These are phyloP conservation scores for Eulemur rufifrons DNA, from an alignment of 2,113 vertebrate species.

Conservation along the genomic window DNA sequence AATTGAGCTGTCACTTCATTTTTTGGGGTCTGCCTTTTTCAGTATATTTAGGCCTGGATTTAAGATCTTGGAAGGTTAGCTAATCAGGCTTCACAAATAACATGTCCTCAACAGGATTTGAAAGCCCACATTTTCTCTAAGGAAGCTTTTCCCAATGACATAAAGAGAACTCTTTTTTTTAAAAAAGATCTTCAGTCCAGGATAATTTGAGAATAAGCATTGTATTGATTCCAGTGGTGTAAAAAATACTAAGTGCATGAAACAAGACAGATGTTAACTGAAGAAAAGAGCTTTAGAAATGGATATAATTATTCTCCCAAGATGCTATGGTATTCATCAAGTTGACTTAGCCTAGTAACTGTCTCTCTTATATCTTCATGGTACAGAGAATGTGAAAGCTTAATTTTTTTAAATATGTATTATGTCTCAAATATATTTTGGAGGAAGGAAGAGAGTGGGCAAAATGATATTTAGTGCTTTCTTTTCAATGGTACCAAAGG, in stretches of 20 bases:
- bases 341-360: background rate
- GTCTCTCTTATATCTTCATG: background rate
- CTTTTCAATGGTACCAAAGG: background rate
- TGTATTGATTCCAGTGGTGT: background rate
- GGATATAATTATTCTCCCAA: background rate
- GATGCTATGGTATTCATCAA: background rate
- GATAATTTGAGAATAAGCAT: constrained; percentile 29
- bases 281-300: background rate
- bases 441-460: background rate
- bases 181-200: background rate
- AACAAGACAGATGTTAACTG: background rate
- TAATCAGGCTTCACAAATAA: constrained; percentile 49
- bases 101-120: background rate
- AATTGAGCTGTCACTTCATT: background rate
- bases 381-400: background rate
- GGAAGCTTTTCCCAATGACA: background rate
- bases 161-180: background rate
- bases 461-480: background rate
- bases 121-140: background rate
- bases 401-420: background rate
- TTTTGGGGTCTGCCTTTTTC: background rate
- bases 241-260: background rate
- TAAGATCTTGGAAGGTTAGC: background rate
- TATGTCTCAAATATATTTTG: background rate
- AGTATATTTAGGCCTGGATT: background rate